A percentile compares a stretch with the other conserved stretches of the same genome.
These are phyloP conservation scores for Caenorhabditis brenneri DNA, from an alignment of 1,140 invertebrate species.

Conservation along the genomic window DNA sequence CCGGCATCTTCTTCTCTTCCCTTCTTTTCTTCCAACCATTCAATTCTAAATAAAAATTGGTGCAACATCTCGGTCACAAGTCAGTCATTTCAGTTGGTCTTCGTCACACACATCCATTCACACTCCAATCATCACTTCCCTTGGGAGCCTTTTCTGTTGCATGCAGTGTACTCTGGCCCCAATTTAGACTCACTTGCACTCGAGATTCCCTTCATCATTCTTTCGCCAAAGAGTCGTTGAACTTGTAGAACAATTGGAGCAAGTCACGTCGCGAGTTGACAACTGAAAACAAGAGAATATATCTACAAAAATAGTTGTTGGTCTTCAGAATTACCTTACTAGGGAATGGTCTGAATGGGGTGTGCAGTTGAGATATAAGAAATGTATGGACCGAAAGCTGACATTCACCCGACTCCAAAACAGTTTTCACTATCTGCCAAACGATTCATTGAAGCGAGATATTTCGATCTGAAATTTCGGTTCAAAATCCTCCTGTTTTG, in stretches of 20 bases:
- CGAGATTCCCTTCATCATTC: conserved; percentile 20
- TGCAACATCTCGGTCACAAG: conserved; percentile 9
- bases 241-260: not conserved
- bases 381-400: too few relatives aligned
- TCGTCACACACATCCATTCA: not conserved
- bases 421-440: too few relatives aligned
- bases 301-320: not conserved
- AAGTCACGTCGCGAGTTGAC: not conserved
- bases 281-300: not conserved
- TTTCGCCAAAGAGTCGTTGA: conserved; percentile 1
- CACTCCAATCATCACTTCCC: conserved; percentile 17
- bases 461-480: too few relatives aligned
- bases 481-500: too few relatives aligned
- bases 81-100: not conserved
- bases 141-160: not conserved
- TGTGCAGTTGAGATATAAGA: too few relatives aligned
- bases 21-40: not conserved
- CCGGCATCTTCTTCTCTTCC: not conserved
- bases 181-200: conserved; percentile 31
- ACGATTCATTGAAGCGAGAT: too few relatives aligned
- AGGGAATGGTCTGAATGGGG: too few relatives aligned
- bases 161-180: conserved; percentile 16
- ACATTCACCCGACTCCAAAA: too few relatives aligned
- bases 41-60: not conserved
- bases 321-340: too few relatives aligned